Evolutionary conservation across 1,140 invertebrate species (phyloP).

Genomic region (Macrobrachium nipponense): DNA sequence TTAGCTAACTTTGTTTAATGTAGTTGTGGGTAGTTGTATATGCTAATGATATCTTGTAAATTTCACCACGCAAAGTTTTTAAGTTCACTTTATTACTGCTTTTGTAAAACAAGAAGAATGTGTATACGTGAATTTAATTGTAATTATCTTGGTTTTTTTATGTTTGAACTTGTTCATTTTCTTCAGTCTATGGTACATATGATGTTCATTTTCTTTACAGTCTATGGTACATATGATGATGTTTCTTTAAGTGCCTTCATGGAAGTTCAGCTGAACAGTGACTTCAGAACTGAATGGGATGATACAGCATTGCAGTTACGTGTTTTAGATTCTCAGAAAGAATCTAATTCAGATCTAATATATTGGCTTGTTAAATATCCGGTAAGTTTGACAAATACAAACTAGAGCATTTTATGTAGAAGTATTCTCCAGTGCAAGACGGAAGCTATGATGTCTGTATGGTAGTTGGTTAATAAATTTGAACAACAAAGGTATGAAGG

Average conservation of each 20-base stretch:
- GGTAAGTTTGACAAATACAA: conserved; percentile 70
- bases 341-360: conserved; percentile 70
- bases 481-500: no score
- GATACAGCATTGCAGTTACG: conserved; percentile 78
- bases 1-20: conserved; percentile 62
- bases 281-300: conserved; percentile 85
- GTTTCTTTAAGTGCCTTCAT: conserved; percentile 83
- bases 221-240: conserved; percentile 84
- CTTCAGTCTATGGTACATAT: neutral
- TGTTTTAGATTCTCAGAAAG: conserved; percentile 77
- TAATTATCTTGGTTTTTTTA: neutral
- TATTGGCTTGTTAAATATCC: conserved; percentile 92
- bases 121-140: neutral
- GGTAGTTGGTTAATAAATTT: no score
- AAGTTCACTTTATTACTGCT: neutral
- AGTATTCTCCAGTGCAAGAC: no score
- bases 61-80: neutral
- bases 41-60: neutral
- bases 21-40: neutral
- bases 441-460: no score
- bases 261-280: conserved; percentile 82
- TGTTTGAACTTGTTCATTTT: neutral
- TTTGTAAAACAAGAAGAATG: no score
- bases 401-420: no score
- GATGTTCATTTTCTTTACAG: conserved; percentile 68